These are phyloP conservation scores for Selenia dentaria DNA, from an alignment of 2,888 invertebrate species.

Conservation along the genomic window DNA sequence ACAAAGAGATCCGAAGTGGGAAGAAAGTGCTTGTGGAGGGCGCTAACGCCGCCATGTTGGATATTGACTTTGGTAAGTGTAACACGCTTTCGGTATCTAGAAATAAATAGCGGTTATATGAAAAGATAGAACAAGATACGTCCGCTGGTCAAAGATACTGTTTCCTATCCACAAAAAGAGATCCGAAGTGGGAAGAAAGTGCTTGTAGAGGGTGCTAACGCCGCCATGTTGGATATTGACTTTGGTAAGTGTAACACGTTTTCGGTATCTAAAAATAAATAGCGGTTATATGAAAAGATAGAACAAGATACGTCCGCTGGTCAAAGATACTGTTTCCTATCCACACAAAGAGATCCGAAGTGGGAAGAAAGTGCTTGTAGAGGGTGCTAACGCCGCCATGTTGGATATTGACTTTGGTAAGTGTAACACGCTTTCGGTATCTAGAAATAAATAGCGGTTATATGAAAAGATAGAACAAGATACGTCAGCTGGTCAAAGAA, in stretches of 20 bases:
- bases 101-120: too few relatives aligned
- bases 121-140: constrained; percentile 89
- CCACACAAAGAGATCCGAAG: constrained; percentile 90
- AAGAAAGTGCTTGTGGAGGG: constrained; percentile 97
- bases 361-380: constrained; percentile 95
- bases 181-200: constrained; percentile 91
- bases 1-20: constrained; percentile 89
- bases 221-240: constrained; percentile 99
- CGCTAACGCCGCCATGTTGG: constrained; percentile 99
- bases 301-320: constrained; percentile 91
- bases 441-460: too few relatives aligned
- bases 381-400: constrained; percentile 99
- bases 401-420: constrained; percentile 99
- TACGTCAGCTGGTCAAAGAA: constrained; percentile 95
- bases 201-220: constrained; percentile 99
- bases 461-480: too few relatives aligned
- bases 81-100: too few relatives aligned
- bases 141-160: constrained; percentile 96
- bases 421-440: too few relatives aligned
- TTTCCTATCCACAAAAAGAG: constrained; percentile 92
- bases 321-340: constrained; percentile 95
- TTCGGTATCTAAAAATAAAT: too few relatives aligned
- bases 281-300: too few relatives aligned
- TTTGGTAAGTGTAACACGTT: constrained; percentile 96
- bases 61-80: constrained; percentile 98